Evolutionary conservation across 1,140 invertebrate genomes (phyloP), one percentile per base, ranked within the genome.

Genomic region (Anastrepha ludens): DNA sequence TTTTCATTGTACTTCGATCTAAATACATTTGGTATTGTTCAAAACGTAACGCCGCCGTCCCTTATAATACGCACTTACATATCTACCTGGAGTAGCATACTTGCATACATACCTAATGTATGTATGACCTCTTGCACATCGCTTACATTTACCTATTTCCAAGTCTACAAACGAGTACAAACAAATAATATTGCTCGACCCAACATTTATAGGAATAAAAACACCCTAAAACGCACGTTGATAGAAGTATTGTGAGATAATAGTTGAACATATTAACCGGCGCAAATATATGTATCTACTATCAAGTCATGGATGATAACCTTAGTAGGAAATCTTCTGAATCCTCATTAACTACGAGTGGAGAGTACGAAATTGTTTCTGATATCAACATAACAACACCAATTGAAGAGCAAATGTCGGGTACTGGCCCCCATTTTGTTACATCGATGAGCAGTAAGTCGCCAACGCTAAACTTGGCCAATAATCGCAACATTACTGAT

Each of bases 341-440:
- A 94, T 92, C 91, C 50, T 97, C 97, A 88, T 94, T 96, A 91
- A 95, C 96, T 85, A 97, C 96, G 62, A 97, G 96, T 91, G 97
- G 97, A 88, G 97, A 97, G 91, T 98, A 97, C 94, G 97, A 97
- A 94, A 96, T 97, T 93, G 95, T 98, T 50, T 94, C 94, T 87
- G 93, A 92, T 70, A 92, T 89, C 64, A 92, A 90, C 89, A 90
- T 93, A 62, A 89, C 89, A 64, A 91, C 91, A 88, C 92, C 92
- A 39, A 87, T 90, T 47, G 91, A 92, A 20, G 62, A 85, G 44
- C n/a, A 86, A 65, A 13, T 65, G 15, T 29, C 65, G 88, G 58
- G 89, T 94, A 91, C 87, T 93, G 93, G 78, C 93, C 91, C 88
- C 13, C 5, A 58, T 59, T 50, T 74, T 15, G 17, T 47, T 47